Evolutionary conservation across 2,888 invertebrate species (phyloP), one percentile per base, ranked within the genome.

Genomic region (Erpobdella octoculata): DNA sequence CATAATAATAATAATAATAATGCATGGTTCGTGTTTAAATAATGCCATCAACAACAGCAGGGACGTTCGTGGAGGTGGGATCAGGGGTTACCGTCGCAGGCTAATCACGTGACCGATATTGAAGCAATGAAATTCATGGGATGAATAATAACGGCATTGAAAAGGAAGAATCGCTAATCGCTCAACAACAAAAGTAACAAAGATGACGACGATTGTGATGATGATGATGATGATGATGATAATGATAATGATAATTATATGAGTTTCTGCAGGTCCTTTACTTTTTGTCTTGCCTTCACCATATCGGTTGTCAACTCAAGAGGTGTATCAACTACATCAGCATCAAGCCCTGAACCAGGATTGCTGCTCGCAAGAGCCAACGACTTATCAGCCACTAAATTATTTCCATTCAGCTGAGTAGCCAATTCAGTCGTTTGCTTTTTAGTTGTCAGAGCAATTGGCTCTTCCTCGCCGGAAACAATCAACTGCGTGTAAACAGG

Each of bases 301-400:
- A 38, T 33, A 4, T 41, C 25, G 1, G 71, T 71, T 3, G 71
- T 71, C 64, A 71, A 21, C 46, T 71, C 71, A 38, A 71, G 31
- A 8, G 71, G 71, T 25, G 35, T 64, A 15, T 71, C 71, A 18
- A 35, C 28, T 8, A n/a, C 25, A 12, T 18, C 2, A 0, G 18
- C 18, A 2, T 21, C 3, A 28, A 12, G n/a, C n/a, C n/a, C n/a
- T n/a, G n/a, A n/a, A n/a, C n/a, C n/a, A n/a, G n/a, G n/a, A n/a
- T n/a, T n/a, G n/a, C n/a, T n/a, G n/a, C n/a, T n/a, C 15, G 48
- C 33, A 21, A 12, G 31, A 15, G 18, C 28, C 12, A 21, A 33
- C 15, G 15, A 28, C 36, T 18, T 12, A 8, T 12, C 36, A 21
- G 9, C 58, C 59, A 37, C 70, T 67, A 2, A 37, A 36, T 1